Evolutionary conservation across 2,888 invertebrate species (phyloP).

Genomic region (Eumerus sabulonum): DNA sequence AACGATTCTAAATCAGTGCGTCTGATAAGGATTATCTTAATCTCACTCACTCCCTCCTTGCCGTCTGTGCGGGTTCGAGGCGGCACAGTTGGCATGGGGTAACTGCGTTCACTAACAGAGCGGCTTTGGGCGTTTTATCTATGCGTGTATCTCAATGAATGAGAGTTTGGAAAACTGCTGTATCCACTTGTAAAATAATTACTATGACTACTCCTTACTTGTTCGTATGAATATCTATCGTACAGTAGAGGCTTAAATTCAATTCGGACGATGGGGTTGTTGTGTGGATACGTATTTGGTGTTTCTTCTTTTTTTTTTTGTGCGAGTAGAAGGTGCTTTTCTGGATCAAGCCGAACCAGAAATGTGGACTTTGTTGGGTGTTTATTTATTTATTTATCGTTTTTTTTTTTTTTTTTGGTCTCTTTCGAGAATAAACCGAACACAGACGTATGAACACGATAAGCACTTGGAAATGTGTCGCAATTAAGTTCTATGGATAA

Average conservation of each 20-base stretch:
- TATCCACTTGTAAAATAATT: slow-evolving; percentile 51
- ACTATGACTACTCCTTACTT: too few species aligned
- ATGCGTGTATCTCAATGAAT: slow-evolving; percentile 62
- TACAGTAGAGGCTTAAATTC: slow-evolving; percentile 3
- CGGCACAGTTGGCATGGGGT: too few species aligned
- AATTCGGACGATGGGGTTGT: not conserved
- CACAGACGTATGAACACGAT: not conserved
- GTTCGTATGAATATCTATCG: not conserved
- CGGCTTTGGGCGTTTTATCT: slow-evolving; percentile 29
- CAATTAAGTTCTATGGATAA: slow-evolving; percentile 61
- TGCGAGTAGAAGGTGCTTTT: not conserved
- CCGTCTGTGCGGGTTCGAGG: too few species aligned
- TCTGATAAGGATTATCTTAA: slow-evolving; percentile 66
- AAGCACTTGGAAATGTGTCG: slow-evolving; percentile 2
- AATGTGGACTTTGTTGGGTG: too few species aligned
- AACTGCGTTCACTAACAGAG: slow-evolving; percentile 14
- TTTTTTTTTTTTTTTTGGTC: not conserved
- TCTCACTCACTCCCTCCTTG: slow-evolving; percentile 10
- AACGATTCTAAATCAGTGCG: slow-evolving; percentile 20
- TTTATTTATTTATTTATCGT: not conserved
- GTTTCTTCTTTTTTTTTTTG: not conserved
- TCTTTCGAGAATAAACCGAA: too few species aligned
- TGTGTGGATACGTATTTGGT: not conserved
- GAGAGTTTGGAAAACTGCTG: slow-evolving; percentile 16
- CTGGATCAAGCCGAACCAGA: too few species aligned